A percentile compares a stretch with the other conserved stretches of the same genome.
These are phyloP conservation scores for Genyomyrus donnyi DNA, from an alignment of 2,113 vertebrate species.

Conservation along the genomic window DNA sequence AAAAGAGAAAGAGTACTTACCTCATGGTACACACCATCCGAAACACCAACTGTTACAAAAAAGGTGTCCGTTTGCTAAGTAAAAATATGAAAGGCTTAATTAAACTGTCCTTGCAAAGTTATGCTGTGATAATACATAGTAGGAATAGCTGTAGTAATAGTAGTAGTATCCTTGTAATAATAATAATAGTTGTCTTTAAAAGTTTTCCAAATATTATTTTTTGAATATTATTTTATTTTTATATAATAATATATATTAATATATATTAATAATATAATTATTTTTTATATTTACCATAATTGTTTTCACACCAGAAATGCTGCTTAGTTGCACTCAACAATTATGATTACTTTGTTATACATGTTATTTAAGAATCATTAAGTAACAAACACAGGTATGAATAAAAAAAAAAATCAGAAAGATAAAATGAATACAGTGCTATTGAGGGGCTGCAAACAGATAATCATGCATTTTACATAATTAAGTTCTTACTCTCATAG, in stretches of 20 bases:
- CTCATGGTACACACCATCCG: accelerated
- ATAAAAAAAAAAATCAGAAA: neutral
- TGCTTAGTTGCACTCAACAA: neutral
- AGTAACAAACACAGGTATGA: neutral
- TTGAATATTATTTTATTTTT: neutral
- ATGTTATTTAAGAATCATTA: neutral
- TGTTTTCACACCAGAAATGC: neutral
- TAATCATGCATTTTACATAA: neutral
- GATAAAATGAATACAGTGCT: neutral
- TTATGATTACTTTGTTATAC: neutral
- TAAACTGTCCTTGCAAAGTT: neutral
- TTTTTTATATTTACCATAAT: neutral
- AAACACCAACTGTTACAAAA: accelerated
- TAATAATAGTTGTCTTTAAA: neutral
- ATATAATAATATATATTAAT: too few species aligned
- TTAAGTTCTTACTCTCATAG: neutral
- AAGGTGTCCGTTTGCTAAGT: neutral
- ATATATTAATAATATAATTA: too few species aligned
- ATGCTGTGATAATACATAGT: neutral
- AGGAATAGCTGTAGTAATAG: neutral
- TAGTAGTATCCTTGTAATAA: neutral
- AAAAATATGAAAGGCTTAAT: slow-evolving; percentile 6
- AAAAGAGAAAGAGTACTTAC: slow-evolving; percentile 30
- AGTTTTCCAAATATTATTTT: neutral
- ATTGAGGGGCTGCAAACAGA: neutral